phyloP scores from a whole-genome alignment of 2,888 invertebrate genomes.

The Callyntrura guangdongensis region DNA sequence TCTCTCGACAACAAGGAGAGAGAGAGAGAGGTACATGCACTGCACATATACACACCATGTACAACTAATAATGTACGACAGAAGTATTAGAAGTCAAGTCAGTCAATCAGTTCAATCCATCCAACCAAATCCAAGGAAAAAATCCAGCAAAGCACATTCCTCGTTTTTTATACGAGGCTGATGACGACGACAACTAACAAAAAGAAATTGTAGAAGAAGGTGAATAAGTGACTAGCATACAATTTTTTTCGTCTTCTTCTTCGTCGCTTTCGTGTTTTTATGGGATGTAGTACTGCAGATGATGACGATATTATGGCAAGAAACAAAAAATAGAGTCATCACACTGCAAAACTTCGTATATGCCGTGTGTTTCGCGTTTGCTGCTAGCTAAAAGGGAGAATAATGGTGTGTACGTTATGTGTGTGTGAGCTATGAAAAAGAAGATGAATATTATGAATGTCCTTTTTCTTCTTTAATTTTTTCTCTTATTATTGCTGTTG shows the following conservation, averaged over 20 bases:
- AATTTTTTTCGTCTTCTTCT: constrained; percentile 28
- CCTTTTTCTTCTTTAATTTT: constrained; percentile 36
- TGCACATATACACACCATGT: background rate
- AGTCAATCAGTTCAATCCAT: constrained; percentile 49
- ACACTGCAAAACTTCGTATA: background rate
- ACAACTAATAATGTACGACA: background rate
- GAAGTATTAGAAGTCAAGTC: constrained; percentile 25
- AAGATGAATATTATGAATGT: constrained; percentile 51
- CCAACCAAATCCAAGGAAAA: constrained; percentile 20
- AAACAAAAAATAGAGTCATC: constrained; percentile 58
- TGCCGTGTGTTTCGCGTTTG: background rate
- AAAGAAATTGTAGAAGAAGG: constrained; percentile 45
- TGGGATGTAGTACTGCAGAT: constrained; percentile 55
- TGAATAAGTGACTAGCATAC: constrained; percentile 55
- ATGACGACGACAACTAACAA: background rate
- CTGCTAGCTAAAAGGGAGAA: too few species aligned
- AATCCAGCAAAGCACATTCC: constrained; percentile 60
- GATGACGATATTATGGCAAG: constrained; percentile 57
- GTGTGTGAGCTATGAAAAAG: constrained; percentile 38
- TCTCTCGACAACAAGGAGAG: too few species aligned
- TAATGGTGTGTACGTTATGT: background rate
- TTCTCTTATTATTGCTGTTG: constrained; percentile 33
- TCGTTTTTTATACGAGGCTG: background rate
- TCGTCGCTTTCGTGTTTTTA: constrained; percentile 34
- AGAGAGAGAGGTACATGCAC: too few species aligned